phyloP scores from a whole-genome alignment of 2,797 vertebrate species.

The Cygnus olor region DNA sequence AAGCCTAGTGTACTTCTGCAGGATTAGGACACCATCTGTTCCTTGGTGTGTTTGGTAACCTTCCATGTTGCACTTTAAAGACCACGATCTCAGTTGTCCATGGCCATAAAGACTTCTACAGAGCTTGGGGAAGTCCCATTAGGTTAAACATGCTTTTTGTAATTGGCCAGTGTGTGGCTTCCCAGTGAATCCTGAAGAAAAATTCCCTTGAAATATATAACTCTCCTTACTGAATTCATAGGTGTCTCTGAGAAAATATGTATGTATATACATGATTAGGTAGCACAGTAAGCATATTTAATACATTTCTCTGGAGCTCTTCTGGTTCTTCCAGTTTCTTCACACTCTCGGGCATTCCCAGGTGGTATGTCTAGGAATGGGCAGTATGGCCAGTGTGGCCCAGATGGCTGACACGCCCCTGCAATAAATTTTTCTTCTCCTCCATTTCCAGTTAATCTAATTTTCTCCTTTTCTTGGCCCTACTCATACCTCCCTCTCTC shows the following conservation, averaged over 20 bases:
- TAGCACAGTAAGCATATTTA: neutral
- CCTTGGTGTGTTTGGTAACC: neutral
- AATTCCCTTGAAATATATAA: neutral
- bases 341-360: neutral
- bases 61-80: neutral
- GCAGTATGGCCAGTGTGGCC: too few relatives aligned
- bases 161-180: fast-evolving
- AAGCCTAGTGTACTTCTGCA: neutral
- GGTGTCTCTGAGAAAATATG: neutral
- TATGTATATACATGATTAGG: neutral
- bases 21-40: neutral
- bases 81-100: neutral
- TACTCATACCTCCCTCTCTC: neutral
- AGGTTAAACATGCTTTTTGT: neutral
- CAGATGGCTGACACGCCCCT: neutral
- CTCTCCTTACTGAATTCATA: neutral
- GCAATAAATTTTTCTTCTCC: neutral
- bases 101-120: neutral
- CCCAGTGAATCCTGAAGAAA: neutral
- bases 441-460: neutral
- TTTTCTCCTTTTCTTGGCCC: neutral
- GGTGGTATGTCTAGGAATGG: neutral
- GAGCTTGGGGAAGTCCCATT: neutral
- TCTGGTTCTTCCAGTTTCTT: too few relatives aligned
- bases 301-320: neutral